A percentile compares a stretch with the other conserved stretches of the same genome.
phyloP scores from a whole-genome alignment of 92 coral and sea anemone species.

The Epizoanthus rinbou region DNA sequence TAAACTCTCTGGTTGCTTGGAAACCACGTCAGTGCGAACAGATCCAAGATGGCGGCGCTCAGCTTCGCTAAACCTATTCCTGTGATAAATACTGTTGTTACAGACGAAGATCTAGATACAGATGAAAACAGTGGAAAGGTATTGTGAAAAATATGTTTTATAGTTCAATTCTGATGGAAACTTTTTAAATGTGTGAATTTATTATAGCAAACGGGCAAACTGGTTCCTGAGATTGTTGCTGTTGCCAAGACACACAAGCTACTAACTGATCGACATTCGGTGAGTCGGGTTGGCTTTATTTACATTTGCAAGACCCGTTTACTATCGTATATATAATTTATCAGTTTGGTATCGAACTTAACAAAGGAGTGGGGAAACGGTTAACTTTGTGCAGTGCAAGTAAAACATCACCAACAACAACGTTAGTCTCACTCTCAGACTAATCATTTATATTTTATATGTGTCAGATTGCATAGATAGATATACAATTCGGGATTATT shows the following conservation, averaged over 20 bases:
- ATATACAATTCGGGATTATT: too few species aligned
- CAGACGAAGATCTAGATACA: conserved; percentile 73
- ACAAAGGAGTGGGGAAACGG: too few species aligned
- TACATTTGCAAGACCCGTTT: too few species aligned
- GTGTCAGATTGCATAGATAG: too few species aligned
- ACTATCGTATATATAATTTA: too few species aligned
- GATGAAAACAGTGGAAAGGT: conserved; percentile 58
- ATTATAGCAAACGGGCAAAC: conserved; percentile 50
- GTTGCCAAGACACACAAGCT: conserved; percentile 84
- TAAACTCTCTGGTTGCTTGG: conserved; percentile 29
- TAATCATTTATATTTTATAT: too few species aligned
- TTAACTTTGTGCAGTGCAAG: too few species aligned
- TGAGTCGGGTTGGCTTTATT: conserved; percentile 44
- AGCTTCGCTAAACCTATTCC: conserved; percentile 78
- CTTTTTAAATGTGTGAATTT: neutral
- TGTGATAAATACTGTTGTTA: conserved; percentile 85
- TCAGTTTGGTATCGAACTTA: too few species aligned
- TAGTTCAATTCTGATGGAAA: neutral
- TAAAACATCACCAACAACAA: too few species aligned
- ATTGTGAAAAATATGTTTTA: neutral
- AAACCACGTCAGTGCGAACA: conserved; percentile 11
- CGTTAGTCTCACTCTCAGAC: too few species aligned
- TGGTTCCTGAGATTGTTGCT: conserved; percentile 59
- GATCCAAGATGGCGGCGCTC: conserved; percentile 90
- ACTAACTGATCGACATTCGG: conserved; percentile 92